phyloP scores from a whole-genome alignment of 2,113 vertebrate species.

The Naja naja region DNA sequence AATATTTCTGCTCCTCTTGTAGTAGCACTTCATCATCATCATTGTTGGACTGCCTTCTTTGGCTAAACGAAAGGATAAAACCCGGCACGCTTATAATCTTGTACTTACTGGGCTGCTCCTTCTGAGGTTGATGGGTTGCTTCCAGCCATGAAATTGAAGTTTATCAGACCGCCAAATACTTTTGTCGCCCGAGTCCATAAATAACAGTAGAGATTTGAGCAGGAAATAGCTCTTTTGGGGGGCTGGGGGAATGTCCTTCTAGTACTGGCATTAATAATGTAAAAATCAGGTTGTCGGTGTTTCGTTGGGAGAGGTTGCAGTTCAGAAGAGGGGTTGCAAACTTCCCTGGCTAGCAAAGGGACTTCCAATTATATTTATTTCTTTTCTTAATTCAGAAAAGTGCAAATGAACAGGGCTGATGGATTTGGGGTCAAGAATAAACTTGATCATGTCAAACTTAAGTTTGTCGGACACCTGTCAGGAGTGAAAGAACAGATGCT shows the following conservation, averaged over 20 bases:
- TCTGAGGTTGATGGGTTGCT: conserved; percentile 40
- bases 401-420: not conserved
- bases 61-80: not conserved
- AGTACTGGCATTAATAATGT: not conserved
- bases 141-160: conserved; percentile 42
- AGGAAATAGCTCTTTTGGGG: not conserved
- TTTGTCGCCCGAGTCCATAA: conserved; percentile 37
- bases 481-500: too few species aligned
- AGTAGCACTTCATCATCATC: not conserved
- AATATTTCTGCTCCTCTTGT: not conserved
- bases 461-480: not conserved
- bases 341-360: not conserved
- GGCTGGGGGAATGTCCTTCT: not conserved
- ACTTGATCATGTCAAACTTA: not conserved
- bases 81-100: not conserved
- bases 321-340: not conserved
- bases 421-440: conserved; percentile 10
- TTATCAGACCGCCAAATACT: conserved; percentile 41
- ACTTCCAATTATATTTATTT: not conserved
- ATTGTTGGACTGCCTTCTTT: not conserved
- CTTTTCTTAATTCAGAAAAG: not conserved
- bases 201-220: conserved; percentile 19
- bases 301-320: not conserved
- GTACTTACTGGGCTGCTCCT: not conserved
- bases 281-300: not conserved